Base-by-base conservation (phyloP, 2,113 vertebrate species). In the Mormyrus iriodes region DNA sequence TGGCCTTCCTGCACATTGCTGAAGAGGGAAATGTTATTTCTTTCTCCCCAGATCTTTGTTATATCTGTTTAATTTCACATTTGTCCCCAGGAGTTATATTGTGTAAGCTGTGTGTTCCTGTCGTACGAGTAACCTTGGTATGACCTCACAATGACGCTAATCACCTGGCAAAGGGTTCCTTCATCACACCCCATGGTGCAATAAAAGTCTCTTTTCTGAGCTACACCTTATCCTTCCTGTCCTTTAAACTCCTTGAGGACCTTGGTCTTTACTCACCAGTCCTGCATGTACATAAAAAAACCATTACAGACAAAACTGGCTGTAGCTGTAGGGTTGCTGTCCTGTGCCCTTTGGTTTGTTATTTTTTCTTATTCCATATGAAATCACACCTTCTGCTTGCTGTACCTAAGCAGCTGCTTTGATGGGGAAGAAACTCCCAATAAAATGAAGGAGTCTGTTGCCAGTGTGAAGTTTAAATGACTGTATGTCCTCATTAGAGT, bases 171-270 rank as follows among this genome's bases (percentile, higher is more conserved):
- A 5, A 7, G 86, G 31, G 24, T 27, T 49, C 61, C 61, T 42
- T 39, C 42, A 19, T 58, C n/a, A 17, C 21, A 35, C 24, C 88
- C 21, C 53, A 85, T 3, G 27, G 82, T 86, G 53, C 39, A 58
- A 73, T 88, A 46, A 88, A 48, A 69, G 61, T 12, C 86, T 61
- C 35, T 24, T 61, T 83, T 90, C 90, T 88, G 46, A 69, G 89
- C 90, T 92, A 90, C 92, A 89, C 90, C 92, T 92, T 55, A 44
- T 92, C 92, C 90, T 94, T 93, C 87, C 92, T 93, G 92, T 44
- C 88, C 27, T 85, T 39, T 35, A 46, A 88, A 55, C 7, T 44
- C 86, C 89, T 89, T 87, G 73, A 91, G 90, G 88, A 91, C 51
- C 87, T 42, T 58, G 89, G 85, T 90, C 88, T 90, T 92, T 89